Evolutionary conservation across 2,113 vertebrate genomes (phyloP), one percentile per base, ranked within the genome.

Genomic region (Beaufortia kweichowensis): DNA sequence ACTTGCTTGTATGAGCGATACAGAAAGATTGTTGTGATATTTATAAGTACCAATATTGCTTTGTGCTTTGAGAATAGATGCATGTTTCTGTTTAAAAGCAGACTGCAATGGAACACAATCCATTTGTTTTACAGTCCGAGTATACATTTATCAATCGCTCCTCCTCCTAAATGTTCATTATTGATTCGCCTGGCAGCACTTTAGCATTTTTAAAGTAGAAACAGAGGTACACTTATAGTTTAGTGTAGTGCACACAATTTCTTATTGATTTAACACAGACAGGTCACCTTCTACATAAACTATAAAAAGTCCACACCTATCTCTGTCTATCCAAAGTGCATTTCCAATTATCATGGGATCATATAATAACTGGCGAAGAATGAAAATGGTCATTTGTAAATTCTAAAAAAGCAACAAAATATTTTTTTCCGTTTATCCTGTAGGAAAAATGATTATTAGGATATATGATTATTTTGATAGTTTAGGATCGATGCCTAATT

Each of bases 1-100:
- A 66, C 26, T 28, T 29, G 39, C 63, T 21, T 46, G 43, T 14
- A 43, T 17, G 43, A 46, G n/a, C n/a, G 9, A 39, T 39, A 39
- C 35, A 39, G 6, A 46, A 15, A 61, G 57, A 0, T 33, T 59
- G 3, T 12, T 39, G 43, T 39, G 3, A 29, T 53, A 56, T 68
- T 66, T 46, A 46, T 39, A 68, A 10, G 63, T 8, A 46, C 43
- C 24, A n/a, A n/a, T n/a, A n/a, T n/a, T n/a, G n/a, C n/a, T n/a
- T 29, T 29, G 43, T 48, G 43, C 7, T 5, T 68, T 28, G 26
- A 68, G 26, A 29, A 68, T 31, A 31, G 65, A 68, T 68, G 43
- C 26, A 9, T 31, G 43, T 53, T 19, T 50, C 19, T 67, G 41
- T 46, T 68, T 21, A 31, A 31, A 31, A 68, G 5, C 48, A 31